A percentile compares a stretch with the other conserved stretches of the same genome.
Evolutionary conservation across 2,113 vertebrate genomes (phyloP).

Genomic region (Bambusicola thoracicus): DNA sequence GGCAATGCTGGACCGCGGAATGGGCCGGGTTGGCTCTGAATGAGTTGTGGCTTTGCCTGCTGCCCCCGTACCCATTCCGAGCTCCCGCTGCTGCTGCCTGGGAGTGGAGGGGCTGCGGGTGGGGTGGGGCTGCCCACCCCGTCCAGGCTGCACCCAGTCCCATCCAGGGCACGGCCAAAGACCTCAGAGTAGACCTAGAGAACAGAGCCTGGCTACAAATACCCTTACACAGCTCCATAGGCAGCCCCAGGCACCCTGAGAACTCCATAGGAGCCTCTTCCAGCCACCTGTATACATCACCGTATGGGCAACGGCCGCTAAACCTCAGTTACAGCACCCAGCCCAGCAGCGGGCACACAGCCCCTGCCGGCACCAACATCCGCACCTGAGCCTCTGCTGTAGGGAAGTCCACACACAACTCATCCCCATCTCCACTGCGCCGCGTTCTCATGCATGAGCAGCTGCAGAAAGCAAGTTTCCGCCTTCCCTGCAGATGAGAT

Average conservation of each 20-base stretch:
- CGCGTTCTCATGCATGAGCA: rapidly evolving
- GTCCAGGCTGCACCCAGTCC: neutral
- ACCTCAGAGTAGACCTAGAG: neutral
- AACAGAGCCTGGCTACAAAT: neutral
- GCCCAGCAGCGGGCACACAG: neutral
- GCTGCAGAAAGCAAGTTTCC: neutral
- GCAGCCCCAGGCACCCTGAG: neutral
- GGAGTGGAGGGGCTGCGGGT: neutral
- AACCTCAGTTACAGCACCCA: neutral
- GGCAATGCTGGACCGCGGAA: too few species aligned
- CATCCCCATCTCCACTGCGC: neutral
- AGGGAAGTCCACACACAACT: neutral
- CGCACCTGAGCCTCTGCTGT: neutral
- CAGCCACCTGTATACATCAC: neutral
- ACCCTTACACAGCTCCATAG: neutral
- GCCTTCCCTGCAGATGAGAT: neutral
- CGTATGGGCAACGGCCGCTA: rapidly evolving
- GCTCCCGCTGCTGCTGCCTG: neutral
- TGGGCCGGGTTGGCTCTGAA: neutral
- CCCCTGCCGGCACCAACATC: neutral
- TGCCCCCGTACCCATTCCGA: neutral
- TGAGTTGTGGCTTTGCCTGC: neutral
- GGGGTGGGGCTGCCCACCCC: neutral
- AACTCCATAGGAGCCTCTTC: rapidly evolving
- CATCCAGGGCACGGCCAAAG: rapidly evolving